These are phyloP conservation scores for Phocoena sinus DNA, from an alignment of 2,113 vertebrate genomes.

Conservation along the genomic window DNA sequence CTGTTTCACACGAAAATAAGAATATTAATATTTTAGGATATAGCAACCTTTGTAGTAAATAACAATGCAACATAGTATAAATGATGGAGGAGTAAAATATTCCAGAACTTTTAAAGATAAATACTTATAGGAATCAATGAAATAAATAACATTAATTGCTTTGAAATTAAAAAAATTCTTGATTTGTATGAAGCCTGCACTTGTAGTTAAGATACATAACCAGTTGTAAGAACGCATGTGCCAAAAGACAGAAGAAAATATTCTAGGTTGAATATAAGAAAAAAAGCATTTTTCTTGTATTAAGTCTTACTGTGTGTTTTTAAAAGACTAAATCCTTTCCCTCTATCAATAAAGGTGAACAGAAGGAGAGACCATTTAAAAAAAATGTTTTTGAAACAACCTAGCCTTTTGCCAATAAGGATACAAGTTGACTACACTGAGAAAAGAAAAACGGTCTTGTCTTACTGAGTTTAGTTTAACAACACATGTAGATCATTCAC, in stretches of 20 bases:
- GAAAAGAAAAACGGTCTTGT: not conserved
- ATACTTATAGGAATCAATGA: not conserved
- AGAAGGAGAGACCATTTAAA: conserved; percentile 10
- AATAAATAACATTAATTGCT: not conserved
- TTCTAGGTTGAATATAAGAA: not conserved
- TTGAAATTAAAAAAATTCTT: not conserved
- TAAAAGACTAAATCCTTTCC: not conserved
- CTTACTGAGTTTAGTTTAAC: conserved; percentile 52
- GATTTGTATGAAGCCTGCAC: not conserved
- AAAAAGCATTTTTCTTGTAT: not conserved
- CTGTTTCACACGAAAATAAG: not conserved
- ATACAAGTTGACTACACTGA: not conserved
- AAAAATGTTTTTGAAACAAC: conserved; percentile 11
- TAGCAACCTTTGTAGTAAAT: not conserved
- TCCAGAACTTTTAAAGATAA: conserved; percentile 13
- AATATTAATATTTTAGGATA: not conserved
- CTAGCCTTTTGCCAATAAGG: conserved; percentile 39
- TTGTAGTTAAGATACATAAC: not conserved
- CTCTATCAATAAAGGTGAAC: not conserved
- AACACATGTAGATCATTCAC: conserved; percentile 68
- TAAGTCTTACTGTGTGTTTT: not conserved
- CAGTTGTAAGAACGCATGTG: not conserved
- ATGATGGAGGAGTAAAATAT: not conserved
- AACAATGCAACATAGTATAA: not conserved
- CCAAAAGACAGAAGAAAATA: not conserved